phyloP scores from a whole-genome alignment of 2,113 vertebrate genomes.

The Morphnarchus princeps region DNA sequence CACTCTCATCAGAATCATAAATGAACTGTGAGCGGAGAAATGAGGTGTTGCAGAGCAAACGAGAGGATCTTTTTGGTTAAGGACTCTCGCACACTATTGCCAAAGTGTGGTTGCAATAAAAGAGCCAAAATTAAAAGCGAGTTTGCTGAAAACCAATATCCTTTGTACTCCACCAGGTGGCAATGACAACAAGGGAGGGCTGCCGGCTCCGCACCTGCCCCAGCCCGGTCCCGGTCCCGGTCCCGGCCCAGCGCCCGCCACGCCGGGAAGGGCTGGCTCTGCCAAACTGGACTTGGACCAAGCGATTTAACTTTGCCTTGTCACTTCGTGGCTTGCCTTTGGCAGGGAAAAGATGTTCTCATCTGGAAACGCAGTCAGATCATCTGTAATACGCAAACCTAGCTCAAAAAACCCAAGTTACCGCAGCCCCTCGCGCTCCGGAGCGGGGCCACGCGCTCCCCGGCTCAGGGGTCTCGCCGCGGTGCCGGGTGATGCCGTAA shows the following conservation, averaged over 20 bases:
- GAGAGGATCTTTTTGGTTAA: constrained; percentile 53
- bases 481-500: background rate
- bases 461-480: background rate
- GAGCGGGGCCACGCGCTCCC: background rate
- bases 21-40: constrained; percentile 72
- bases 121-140: constrained; percentile 24
- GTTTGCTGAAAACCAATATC: constrained; percentile 16
- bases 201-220: background rate
- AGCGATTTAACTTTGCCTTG: background rate
- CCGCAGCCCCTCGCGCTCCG: background rate
- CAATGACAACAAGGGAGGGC: constrained; percentile 41
- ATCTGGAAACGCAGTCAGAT: background rate
- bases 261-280: background rate
- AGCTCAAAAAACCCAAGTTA: background rate
- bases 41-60: constrained; percentile 61
- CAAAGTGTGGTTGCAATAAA: background rate
- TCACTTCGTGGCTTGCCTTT: background rate
- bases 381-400: background rate
- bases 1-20: constrained; percentile 71
- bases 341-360: background rate
- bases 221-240: too few relatives aligned
- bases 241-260: background rate
- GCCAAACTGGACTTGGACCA: background rate
- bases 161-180: constrained; percentile 68
- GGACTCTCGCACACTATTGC: constrained; percentile 2